Conservation (phyloP, 2,113 vertebrate genomes). For the Lepus americanus region DNA sequence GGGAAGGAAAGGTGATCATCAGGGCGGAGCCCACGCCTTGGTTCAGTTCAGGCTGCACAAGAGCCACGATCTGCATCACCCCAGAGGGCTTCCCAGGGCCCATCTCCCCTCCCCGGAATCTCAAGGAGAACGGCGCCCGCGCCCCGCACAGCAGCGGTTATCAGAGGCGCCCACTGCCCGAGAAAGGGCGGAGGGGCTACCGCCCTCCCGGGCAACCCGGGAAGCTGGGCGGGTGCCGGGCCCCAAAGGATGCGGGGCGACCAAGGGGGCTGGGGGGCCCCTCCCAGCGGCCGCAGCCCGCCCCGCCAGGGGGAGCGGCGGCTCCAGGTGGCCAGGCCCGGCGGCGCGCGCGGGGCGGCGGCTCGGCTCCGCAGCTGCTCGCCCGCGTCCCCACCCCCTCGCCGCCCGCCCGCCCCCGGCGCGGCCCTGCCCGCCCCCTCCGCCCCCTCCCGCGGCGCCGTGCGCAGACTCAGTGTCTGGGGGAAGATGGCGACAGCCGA, state of each 20-base stretch:
- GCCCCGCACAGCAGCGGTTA: accelerated
- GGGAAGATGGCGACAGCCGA: slow-evolving; percentile 98
- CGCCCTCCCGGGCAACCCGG: background rate
- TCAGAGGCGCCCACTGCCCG: accelerated
- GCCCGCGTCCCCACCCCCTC: slow-evolving; percentile 24
- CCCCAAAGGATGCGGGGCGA: background rate
- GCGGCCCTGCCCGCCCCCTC: background rate
- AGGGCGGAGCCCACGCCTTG: background rate
- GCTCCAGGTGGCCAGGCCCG: background rate
- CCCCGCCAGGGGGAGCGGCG: slow-evolving; percentile 68
- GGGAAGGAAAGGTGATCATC: background rate
- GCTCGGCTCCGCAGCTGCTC: background rate
- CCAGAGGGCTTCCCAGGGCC: background rate
- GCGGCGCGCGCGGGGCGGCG: slow-evolving; percentile 43
- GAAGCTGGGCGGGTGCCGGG: background rate
- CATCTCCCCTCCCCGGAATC: background rate
- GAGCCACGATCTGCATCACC: background rate
- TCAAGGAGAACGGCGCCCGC: background rate
- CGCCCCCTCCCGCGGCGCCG: slow-evolving; percentile 61
- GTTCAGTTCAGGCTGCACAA: background rate
- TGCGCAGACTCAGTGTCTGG: slow-evolving; percentile 91
- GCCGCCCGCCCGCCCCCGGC: background rate
- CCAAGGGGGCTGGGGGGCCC: background rate
- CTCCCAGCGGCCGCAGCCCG: background rate
- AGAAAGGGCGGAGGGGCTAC: background rate